phyloP scores from a whole-genome alignment of 1,140 invertebrate species.

The Ceratina calcarata region DNA sequence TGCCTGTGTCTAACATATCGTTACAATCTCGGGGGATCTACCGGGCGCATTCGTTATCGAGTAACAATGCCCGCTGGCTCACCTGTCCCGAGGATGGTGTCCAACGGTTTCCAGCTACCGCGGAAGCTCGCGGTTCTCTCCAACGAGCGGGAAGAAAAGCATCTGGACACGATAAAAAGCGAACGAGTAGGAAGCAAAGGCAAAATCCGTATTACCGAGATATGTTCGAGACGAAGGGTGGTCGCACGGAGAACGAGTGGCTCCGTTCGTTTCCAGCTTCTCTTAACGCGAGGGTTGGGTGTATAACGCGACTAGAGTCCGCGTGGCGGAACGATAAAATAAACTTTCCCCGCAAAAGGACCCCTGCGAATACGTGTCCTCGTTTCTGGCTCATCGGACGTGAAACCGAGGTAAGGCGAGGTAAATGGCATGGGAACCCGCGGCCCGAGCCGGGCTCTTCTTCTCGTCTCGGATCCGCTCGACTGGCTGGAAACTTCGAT shows the following conservation, averaged over 20 bases:
- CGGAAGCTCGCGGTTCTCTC: too few relatives aligned
- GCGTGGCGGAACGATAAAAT: slow-evolving; percentile 51
- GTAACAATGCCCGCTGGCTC: slow-evolving; percentile 32
- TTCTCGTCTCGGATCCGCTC: slow-evolving; percentile 58
- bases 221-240: too few relatives aligned
- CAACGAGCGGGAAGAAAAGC: too few relatives aligned
- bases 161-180: too few relatives aligned
- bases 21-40: slow-evolving; percentile 24
- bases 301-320: background rate
- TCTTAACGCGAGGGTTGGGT: background rate
- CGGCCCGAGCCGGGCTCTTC: slow-evolving; percentile 49
- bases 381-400: slow-evolving; percentile 61
- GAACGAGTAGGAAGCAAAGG: too few relatives aligned
- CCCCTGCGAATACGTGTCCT: slow-evolving; percentile 43
- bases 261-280: too few relatives aligned
- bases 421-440: slow-evolving; percentile 65
- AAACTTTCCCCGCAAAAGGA: slow-evolving; percentile 62
- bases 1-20: slow-evolving; percentile 35
- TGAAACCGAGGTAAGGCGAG: slow-evolving; percentile 59
- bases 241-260: background rate
- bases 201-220: too few relatives aligned
- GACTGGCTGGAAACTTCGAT: slow-evolving; percentile 62
- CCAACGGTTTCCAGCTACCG: too few relatives aligned
- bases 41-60: slow-evolving; percentile 26
- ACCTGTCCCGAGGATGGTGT: background rate